Conservation (phyloP, 1,140 invertebrate genomes). For the Drosophila seguyi region DNA sequence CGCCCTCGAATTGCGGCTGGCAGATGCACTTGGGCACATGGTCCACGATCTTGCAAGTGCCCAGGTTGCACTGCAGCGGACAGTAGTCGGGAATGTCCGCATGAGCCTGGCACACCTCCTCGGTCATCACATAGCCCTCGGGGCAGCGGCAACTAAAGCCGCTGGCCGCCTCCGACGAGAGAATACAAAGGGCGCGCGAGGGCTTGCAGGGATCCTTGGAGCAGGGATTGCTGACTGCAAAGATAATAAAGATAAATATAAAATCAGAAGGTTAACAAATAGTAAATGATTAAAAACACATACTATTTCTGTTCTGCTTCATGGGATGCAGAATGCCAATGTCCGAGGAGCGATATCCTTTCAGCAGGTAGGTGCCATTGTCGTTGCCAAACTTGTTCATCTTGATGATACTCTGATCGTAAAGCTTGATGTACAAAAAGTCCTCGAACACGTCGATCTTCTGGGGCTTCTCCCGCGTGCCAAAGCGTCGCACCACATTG, state of each 20-base stretch:
- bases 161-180: conserved; percentile 81
- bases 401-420: conserved; percentile 88
- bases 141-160: conserved; percentile 89
- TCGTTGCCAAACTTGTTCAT: conserved; percentile 90
- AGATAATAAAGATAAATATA: not conserved
- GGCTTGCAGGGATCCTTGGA: conserved; percentile 86
- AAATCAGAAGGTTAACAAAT: not conserved
- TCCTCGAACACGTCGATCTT: conserved; percentile 92
- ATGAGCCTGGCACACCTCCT: conserved; percentile 69
- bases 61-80: conserved; percentile 85
- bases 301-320: conserved; percentile 87
- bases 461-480: conserved; percentile 87
- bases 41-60: conserved; percentile 86
- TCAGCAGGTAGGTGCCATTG: conserved; percentile 86
- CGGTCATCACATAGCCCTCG: conserved; percentile 86
- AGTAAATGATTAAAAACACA: conserved; percentile 17
- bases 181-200: conserved; percentile 87
- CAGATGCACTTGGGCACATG: conserved; percentile 87
- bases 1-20: conserved; percentile 87
- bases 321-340: conserved; percentile 89
- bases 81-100: conserved; percentile 80
- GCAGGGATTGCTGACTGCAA: conserved; percentile 84
- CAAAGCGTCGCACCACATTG: conserved; percentile 87
- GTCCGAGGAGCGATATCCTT: conserved; percentile 88
- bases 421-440: conserved; percentile 89